Evolutionary conservation across 2,888 invertebrate species (phyloP).

Genomic region (Sicus ferrugineus): DNA sequence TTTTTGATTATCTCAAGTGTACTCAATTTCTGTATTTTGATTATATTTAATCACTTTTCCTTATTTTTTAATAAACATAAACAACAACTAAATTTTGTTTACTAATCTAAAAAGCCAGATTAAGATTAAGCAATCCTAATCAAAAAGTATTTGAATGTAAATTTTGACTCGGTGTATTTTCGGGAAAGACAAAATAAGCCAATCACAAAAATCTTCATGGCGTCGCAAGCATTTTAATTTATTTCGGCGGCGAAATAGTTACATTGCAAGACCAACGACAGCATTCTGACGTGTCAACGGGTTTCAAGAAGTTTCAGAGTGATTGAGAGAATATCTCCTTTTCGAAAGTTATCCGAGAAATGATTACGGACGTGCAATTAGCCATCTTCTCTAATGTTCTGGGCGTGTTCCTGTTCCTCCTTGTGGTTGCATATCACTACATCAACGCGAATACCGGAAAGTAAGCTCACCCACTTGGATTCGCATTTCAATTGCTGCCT

Average conservation of each 20-base stretch:
- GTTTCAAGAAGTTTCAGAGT: too few relatives aligned
- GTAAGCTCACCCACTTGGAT: constrained; percentile 44
- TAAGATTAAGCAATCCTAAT: too few relatives aligned
- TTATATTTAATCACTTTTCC: not conserved
- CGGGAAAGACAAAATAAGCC: too few relatives aligned
- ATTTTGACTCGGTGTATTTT: too few relatives aligned
- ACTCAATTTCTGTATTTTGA: not conserved
- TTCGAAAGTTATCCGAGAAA: constrained; percentile 60
- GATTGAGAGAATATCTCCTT: not conserved
- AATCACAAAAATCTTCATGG: too few relatives aligned
- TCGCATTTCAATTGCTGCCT: too few relatives aligned
- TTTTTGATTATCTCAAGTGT: not conserved
- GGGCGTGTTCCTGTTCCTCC: constrained; percentile 88
- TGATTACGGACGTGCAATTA: constrained; percentile 97
- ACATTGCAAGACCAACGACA: too few relatives aligned
- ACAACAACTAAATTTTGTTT: too few relatives aligned
- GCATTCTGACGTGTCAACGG: constrained; percentile 19
- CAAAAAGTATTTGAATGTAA: too few relatives aligned
- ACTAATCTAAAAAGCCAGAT: too few relatives aligned
- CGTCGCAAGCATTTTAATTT: too few relatives aligned
- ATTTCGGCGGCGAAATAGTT: too few relatives aligned
- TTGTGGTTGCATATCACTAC: constrained; percentile 97
- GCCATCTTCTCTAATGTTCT: constrained; percentile 95
- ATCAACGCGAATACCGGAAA: constrained; percentile 79
- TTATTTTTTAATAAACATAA: not conserved